Evolutionary conservation across 1,140 invertebrate species (phyloP).

Genomic region (Calliphora vicina): DNA sequence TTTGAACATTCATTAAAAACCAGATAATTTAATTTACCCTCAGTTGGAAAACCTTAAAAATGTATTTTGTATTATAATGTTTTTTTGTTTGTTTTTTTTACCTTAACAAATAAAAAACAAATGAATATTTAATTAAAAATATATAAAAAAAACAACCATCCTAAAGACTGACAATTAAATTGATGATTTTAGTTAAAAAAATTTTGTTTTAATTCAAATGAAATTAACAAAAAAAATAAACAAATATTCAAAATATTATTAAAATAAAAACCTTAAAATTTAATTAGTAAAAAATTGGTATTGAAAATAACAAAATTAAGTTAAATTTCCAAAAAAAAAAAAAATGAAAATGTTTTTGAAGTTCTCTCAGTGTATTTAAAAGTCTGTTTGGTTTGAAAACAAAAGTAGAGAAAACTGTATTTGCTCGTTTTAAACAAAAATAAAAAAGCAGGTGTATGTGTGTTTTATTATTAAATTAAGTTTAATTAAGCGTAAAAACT

Average conservation of each 20-base stretch:
- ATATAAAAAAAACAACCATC: background rate
- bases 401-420: background rate
- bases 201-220: background rate
- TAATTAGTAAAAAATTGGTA: background rate
- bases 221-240: constrained; percentile 8
- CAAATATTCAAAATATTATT: background rate
- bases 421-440: background rate
- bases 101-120: too few species aligned
- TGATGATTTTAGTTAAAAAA: constrained; percentile 1
- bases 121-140: background rate
- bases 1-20: too few species aligned
- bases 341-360: background rate
- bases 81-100: too few species aligned
- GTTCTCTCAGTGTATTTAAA: background rate
- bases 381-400: background rate
- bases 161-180: constrained; percentile 33
- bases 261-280: background rate
- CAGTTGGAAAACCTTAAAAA: too few species aligned
- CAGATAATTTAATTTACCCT: too few species aligned
- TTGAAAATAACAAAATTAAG: background rate
- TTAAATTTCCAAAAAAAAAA: background rate
- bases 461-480: background rate
- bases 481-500: background rate
- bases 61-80: too few species aligned
- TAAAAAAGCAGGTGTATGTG: background rate